These are phyloP conservation scores for Heliconius aoede DNA, from an alignment of 2,888 invertebrate species.

Conservation along the genomic window DNA sequence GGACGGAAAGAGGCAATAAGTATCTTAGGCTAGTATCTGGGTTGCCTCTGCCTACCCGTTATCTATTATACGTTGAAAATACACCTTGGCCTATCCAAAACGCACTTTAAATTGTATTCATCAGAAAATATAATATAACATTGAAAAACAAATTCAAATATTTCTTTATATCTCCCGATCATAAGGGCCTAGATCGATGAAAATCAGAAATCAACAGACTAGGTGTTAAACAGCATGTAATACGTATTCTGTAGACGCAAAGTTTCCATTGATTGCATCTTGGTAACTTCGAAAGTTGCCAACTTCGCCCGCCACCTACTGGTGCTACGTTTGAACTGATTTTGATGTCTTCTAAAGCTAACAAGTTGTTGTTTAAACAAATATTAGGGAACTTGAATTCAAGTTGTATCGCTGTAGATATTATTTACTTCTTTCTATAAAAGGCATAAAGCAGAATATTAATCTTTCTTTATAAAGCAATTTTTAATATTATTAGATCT, in stretches of 20 bases:
- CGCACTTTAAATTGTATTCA: not conserved
- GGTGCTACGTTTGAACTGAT: constrained; percentile 24
- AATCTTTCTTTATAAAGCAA: too few relatives aligned
- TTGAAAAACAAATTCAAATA: not conserved
- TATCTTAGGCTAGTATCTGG: too few relatives aligned
- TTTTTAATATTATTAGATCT: too few relatives aligned
- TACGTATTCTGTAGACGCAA: constrained; percentile 28
- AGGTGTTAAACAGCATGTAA: constrained; percentile 35
- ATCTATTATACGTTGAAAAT: too few relatives aligned
- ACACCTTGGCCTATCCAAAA: too few relatives aligned
- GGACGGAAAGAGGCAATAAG: not conserved
- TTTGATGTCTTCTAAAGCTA: constrained; percentile 18
- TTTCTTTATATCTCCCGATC: not conserved
- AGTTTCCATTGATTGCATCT: constrained; percentile 36
- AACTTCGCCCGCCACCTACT: constrained; percentile 23
- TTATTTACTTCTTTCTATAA: too few relatives aligned
- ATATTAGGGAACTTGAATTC: constrained; percentile 16
- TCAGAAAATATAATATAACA: not conserved
- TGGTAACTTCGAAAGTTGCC: constrained; percentile 31
- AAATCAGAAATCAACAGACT: constrained; percentile 25
- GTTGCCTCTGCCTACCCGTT: too few relatives aligned
- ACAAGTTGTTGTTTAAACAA: constrained; percentile 21
- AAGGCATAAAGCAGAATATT: too few relatives aligned
- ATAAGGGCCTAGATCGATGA: not conserved
- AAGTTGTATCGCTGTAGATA: not conserved